Evolutionary conservation across 2,888 invertebrate genomes (phyloP).

Genomic region (Nemoura dubitans): DNA sequence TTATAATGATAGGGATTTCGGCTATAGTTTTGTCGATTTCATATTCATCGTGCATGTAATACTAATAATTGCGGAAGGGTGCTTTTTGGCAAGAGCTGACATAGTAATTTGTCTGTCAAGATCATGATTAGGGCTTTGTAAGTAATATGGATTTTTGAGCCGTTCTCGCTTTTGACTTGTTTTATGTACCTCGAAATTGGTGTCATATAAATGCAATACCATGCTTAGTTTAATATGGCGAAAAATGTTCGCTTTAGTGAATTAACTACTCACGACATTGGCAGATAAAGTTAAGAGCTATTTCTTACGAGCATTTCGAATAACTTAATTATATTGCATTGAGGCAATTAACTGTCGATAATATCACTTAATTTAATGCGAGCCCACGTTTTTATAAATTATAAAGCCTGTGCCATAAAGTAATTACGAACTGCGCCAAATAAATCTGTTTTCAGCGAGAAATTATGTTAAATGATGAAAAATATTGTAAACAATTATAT

Average conservation of each 20-base stretch:
- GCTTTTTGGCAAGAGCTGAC: neutral
- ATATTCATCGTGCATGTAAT: too few species aligned
- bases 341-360: slow-evolving; percentile 32
- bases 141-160: too few species aligned
- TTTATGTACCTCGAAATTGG: too few species aligned
- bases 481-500: too few species aligned
- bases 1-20: neutral
- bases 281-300: slow-evolving; percentile 34
- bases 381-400: neutral
- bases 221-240: too few species aligned
- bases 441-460: too few species aligned
- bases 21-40: neutral
- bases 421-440: too few species aligned
- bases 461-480: too few species aligned
- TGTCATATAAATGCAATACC: slow-evolving; percentile 2
- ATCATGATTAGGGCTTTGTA: too few species aligned
- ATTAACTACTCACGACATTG: neutral
- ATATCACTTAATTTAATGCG: slow-evolving; percentile 36
- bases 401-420: neutral
- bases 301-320: slow-evolving; percentile 27
- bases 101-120: neutral
- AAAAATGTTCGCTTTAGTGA: neutral
- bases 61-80: slow-evolving; percentile 1
- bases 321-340: slow-evolving; percentile 32
- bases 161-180: too few species aligned